Base-by-base conservation (phyloP, 2,888 invertebrate genomes). In the Hydrotaea cyrtoneurina region DNA sequence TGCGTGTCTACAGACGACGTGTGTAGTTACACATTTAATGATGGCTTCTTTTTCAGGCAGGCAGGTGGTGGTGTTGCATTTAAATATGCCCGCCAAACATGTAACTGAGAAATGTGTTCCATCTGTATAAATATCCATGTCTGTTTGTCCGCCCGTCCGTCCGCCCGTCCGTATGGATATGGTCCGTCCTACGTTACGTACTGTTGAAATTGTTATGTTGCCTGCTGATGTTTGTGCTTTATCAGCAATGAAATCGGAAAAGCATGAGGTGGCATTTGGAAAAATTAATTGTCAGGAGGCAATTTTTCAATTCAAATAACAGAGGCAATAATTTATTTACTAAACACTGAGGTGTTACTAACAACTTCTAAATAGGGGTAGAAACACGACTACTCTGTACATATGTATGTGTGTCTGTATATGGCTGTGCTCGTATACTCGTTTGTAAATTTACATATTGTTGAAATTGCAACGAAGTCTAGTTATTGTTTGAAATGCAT, bases 291-390 rank as follows among this genome's bases (percentile, higher is more conserved):
- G 71, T 71, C 71, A 71, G 53, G 55, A 26, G 71, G 71, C 64
- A 80, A 78, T 84, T 80, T 84, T 80, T 78, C 80, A 74, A 80
- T 74, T 77, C 73, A 53, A 59, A 69, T 73, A 77, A 43, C 57
- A 76, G 73, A 77, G 31, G 66, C 53, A 80, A 83, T 83, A 80
- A 83, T 80, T 80, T 80, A 80, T 80, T 80, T 57, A 57, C 64
- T 72, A 26, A 72, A 19, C 57, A 26, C 50, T 59, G 21, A 83
- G 69, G 77, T 83, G 80, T 83, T 77, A 53, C 72, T 72, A 55
- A 79, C 64, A 79, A 66, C 77, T 59, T 77, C 39, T 73, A 17
- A 50, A 46, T 62, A 57, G n/a, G 15, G n/a, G n/a, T 7, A 50
- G 50, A 50, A n/a, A n/a, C 50, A 50, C 2, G 10, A 31, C 31